Evolutionary conservation across 2,888 invertebrate genomes (phyloP).

Genomic region (Nasonovia ribisnigri): DNA sequence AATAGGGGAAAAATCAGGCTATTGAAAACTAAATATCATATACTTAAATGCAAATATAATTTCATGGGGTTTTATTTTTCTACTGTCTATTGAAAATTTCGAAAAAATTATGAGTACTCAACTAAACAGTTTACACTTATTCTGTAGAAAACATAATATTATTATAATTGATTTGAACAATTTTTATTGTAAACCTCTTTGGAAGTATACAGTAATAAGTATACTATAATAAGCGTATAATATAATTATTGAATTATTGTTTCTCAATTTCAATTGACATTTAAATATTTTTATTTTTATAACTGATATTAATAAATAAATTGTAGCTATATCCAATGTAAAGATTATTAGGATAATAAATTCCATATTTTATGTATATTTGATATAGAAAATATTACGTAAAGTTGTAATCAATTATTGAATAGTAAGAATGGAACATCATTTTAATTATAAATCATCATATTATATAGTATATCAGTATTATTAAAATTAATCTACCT

Average conservation of each 20-base stretch:
- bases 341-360: neutral
- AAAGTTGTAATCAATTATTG: neutral
- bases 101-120: neutral
- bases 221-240: too few species aligned
- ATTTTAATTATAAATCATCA: neutral
- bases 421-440: neutral
- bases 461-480: neutral
- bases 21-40: neutral
- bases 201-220: too few species aligned
- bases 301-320: neutral
- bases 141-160: neutral
- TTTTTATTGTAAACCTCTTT: neutral
- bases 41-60: neutral
- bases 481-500: neutral
- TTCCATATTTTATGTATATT: neutral
- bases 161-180: neutral
- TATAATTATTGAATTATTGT: too few species aligned
- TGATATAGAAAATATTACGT: neutral
- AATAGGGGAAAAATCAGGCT: too few species aligned
- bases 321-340: neutral
- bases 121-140: neutral
- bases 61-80: neutral
- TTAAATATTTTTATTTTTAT: neutral
- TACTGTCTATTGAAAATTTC: neutral
- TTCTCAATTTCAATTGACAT: neutral